Base-by-base conservation (phyloP, 2,113 vertebrate genomes). In the Poecilia latipinna region DNA sequence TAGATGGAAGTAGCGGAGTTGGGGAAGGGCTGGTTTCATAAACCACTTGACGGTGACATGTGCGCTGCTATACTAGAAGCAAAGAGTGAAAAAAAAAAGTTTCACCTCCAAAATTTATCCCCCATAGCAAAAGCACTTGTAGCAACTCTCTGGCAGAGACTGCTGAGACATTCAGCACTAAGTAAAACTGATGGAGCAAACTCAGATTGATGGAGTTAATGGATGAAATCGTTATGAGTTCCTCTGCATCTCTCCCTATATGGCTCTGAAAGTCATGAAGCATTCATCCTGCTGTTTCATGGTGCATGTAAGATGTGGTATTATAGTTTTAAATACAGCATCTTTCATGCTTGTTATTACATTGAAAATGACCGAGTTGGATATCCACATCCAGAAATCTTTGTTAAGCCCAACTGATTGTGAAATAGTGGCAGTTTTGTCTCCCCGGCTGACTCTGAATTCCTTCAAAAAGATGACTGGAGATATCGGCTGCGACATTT, bases 21-120 rank as follows among this genome's bases (percentile, higher is more conserved):
- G 82, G 82, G 88, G 79, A 86, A 81, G 33, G 73, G 93, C 68
- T 82, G 65, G 88, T 90, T 88, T 80, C 72, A 82, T 81, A 89
- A 92, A 90, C 88, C 92, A 86, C 90, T 90, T 92, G 90, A 88
- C 87, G 84, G 70, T 88, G 88, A 90, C 90, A 87, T 90, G 92
- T 89, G 89, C 83, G 90, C 87, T 79, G 74, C 89, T 86, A 91
- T 63, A 74, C 75, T 85, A 83, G 90, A 83, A 62, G 48, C 75
- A 79, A 66, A 68, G 72, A 82, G 68, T 68, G 4, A 22, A 11
- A 35, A 75, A 26, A 48, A 35, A 84, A 78, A 83, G 80, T 88
- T 90, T 83, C 70, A 54, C 75, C 77, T 86, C 61, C 31, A 28
- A 71, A 48, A 83, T 70, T 65, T 72, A 76, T 76, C 72, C 80